Evolutionary conservation across 2,888 invertebrate species (phyloP), one percentile per base, ranked within the genome.

Genomic region (Stenichneumon culpator): DNA sequence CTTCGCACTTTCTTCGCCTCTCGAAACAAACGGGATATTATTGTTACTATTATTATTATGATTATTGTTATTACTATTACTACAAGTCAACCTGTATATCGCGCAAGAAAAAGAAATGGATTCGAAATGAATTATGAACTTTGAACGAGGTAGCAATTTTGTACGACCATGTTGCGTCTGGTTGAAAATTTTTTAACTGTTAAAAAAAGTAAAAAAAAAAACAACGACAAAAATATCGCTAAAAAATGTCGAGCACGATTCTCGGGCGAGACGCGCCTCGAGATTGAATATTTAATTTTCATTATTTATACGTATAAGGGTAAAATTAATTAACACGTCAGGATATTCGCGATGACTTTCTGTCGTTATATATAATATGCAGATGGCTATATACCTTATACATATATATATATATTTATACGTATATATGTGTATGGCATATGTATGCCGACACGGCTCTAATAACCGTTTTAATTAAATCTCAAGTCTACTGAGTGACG

Each of bases 391-490:
- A 63, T 6, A 63, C 2, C 14, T 28, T 5, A 60, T 25, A 60
- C 28, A 68, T 67, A 54, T 57, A 54, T 57, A 73, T 73, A 47
- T 39, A 54, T 72, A 14, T 39, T 16, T 39, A 4, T 44, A 3
- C 11, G 3, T 60, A 16, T 39, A 44, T 19, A 28, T 32, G 19
- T 4, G 3, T 11, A 4, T 28, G 9, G 36, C 25, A 79, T 44
- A 19, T 47, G 65, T n/a, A 70, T 69, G 39, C 63, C 39, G 60
- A 57, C 74, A 39, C 47, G n/a, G 19, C 60, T 60, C 60, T 57
- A 74, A 74, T 69, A 57, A 75, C 74, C 74, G 81, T 60, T 81
- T 74, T 81, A 81, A 81, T 81, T 81, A 80, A 67, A 74, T 80
- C 73, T 75, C 25, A 22, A 75, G 74, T 36, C 69, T 47, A 36